Base-by-base conservation (phyloP, 2,888 invertebrate genomes). In the Oxyteleia sp. region DNA sequence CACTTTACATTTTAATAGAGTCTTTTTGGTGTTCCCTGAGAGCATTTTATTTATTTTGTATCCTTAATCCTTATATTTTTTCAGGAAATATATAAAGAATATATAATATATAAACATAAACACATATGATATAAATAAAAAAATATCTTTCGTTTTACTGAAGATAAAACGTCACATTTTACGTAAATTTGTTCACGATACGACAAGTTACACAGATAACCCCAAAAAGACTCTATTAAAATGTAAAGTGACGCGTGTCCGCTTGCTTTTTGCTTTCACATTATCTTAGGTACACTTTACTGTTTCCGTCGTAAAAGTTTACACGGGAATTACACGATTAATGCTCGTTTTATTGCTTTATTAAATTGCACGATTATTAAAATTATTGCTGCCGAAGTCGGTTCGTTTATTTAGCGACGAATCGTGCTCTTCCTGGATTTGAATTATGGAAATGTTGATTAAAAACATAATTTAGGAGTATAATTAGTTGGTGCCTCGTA, bases 391-490 rank as follows among this genome's bases (percentile, higher is more conserved):
- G 18, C 38, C 20, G 18, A 15, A 53, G 15, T 1, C 23, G 23
- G 2, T 15, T 2, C 49, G 49, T 35, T 35, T 10, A n/a, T n/a
- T 8, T 10, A 11, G 10, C 35, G 4, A 7, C n/a, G 8, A 35
- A 35, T 18, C 11, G 5, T 13, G 23, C 1, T 11, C 16, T 35
- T 32, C 35, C 5, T 1, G 59, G 16, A 20, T 63, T 59, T 55
- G 35, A 53, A 26, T 66, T 76, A 66, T 76, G 59, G 23, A 76
- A 76, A 76, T 57, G 49, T 49, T 66, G 75, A 59, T 59, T 57
- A 51, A 76, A 59, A 59, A 64, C 66, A 66, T 76, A 59, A 76
- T 76, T 61, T 57, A 47, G 26, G 43, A 16, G 49, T 32, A 51
- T 68, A 68, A 76, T 76, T 76, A 68, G 47, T 29, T 23, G 76